A percentile compares a stretch with the other conserved stretches of the same genome.
phyloP scores from a whole-genome alignment of 53 echinoderm and acorn worm genomes.

The Paelopatides confundens region DNA sequence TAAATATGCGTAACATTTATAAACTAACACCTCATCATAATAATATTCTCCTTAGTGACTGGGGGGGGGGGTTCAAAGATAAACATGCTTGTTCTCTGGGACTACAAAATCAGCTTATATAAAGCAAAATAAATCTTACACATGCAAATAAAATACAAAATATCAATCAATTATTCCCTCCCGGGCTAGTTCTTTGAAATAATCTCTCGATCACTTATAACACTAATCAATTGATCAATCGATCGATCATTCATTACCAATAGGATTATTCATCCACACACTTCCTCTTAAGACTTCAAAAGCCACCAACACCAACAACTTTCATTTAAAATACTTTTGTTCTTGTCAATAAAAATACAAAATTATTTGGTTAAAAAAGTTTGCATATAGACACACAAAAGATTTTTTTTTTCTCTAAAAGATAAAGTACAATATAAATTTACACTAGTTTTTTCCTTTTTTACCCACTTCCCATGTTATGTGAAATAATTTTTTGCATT shows the following conservation, averaged over 20 bases:
- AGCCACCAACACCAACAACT: not conserved
- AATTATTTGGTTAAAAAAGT: slow-evolving; percentile 44
- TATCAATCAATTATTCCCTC: not conserved
- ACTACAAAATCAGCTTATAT: no score
- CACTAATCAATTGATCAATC: no score
- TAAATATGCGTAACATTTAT: no score
- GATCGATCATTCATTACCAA: not conserved
- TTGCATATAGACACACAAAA: slow-evolving; percentile 45
- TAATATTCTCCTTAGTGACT: no score
- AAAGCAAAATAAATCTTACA: not conserved
- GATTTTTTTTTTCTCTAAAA: slow-evolving; percentile 10
- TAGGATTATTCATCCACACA: not conserved
- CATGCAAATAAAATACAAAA: not conserved
- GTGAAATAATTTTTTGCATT: not conserved
- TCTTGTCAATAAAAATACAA: slow-evolving; percentile 13
- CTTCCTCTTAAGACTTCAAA: not conserved
- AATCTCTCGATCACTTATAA: not conserved
- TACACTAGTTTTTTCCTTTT: not conserved
- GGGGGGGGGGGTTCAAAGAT: no score
- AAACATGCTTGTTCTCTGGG: no score
- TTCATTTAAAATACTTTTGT: not conserved
- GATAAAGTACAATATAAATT: slow-evolving; percentile 29
- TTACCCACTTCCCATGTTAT: not conserved
- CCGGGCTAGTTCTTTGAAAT: not conserved
- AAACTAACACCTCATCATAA: no score